These are phyloP conservation scores for Rhodophaea formosa DNA, from an alignment of 2,888 invertebrate species.

Conservation along the genomic window DNA sequence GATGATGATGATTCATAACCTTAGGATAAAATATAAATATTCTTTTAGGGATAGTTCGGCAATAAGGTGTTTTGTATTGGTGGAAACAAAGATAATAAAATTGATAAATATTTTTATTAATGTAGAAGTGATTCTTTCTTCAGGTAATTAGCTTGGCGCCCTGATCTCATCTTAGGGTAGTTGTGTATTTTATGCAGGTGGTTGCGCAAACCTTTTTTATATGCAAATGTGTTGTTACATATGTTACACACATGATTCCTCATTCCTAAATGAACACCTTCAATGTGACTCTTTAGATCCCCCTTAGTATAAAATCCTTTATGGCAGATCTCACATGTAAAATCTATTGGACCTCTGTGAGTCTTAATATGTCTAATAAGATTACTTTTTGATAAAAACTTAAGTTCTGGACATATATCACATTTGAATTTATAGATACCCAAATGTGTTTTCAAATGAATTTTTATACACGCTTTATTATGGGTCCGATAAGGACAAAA, in stretches of 20 bases:
- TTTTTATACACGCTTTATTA: conserved; percentile 49
- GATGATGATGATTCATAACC: no score
- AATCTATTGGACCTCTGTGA: conserved; percentile 52
- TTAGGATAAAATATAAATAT: no score
- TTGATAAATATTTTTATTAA: no score
- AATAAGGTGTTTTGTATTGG: no score
- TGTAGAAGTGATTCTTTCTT: no score
- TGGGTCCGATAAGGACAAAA: conserved; percentile 52
- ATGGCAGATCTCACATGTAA: conserved; percentile 56
- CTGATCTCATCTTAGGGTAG: no score
- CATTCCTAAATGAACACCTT: conserved; percentile 57
- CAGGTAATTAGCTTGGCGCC: no score
- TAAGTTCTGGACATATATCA: conserved; percentile 56
- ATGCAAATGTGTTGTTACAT: conserved; percentile 62
- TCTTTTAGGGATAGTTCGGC: no score
- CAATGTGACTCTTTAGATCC: conserved; percentile 48
- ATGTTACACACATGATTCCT: conserved; percentile 58
- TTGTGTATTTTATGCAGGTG: conserved; percentile 39
- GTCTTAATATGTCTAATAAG: conserved; percentile 54
- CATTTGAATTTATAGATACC: conserved; percentile 58
- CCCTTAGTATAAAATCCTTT: conserved; percentile 52
- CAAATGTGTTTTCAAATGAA: conserved; percentile 54
- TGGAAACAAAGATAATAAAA: no score
- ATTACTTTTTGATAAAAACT: conserved; percentile 57
- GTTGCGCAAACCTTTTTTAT: conserved; percentile 61